phyloP scores from a whole-genome alignment of 2,113 vertebrate species.

The Emberiza fucata region DNA sequence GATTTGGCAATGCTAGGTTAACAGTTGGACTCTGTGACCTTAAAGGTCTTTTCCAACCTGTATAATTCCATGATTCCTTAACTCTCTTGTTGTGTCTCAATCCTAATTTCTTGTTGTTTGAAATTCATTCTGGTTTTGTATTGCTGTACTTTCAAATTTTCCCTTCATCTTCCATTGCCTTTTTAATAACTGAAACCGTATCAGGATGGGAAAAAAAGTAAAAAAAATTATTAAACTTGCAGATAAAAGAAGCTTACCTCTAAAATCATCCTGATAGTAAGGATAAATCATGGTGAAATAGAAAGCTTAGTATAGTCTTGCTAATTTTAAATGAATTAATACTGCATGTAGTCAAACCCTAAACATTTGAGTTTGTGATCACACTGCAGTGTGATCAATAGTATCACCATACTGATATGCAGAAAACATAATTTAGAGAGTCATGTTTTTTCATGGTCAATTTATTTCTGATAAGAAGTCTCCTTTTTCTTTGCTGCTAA shows the following conservation, averaged over 20 bases:
- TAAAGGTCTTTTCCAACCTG: not conserved
- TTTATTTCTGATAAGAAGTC: not conserved
- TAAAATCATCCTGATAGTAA: constrained; percentile 50
- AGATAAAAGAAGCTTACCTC: constrained; percentile 58
- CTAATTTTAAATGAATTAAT: constrained; percentile 72
- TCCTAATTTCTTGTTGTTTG: constrained; percentile 43
- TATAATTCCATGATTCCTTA: not conserved
- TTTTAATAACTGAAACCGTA: constrained; percentile 60
- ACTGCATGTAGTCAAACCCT: constrained; percentile 31
- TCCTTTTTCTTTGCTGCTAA: not conserved
- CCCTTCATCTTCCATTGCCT: constrained; percentile 8
- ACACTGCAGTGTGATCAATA: constrained; percentile 27
- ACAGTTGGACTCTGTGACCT: not conserved
- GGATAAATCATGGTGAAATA: constrained; percentile 59
- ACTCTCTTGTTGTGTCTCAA: constrained; percentile 7
- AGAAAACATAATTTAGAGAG: not conserved
- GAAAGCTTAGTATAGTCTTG: constrained; percentile 43
- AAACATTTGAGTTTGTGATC: constrained; percentile 60
- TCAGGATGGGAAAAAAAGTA: not conserved
- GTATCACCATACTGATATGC: not conserved
- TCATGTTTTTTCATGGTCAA: not conserved
- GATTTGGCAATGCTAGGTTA: not conserved
- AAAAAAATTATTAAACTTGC: constrained; percentile 38
- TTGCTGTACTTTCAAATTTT: constrained; percentile 45
- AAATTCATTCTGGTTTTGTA: constrained; percentile 7